Conservation (phyloP, 92 coral and sea anemone genomes). For the Micromussa lordhowensis region DNA sequence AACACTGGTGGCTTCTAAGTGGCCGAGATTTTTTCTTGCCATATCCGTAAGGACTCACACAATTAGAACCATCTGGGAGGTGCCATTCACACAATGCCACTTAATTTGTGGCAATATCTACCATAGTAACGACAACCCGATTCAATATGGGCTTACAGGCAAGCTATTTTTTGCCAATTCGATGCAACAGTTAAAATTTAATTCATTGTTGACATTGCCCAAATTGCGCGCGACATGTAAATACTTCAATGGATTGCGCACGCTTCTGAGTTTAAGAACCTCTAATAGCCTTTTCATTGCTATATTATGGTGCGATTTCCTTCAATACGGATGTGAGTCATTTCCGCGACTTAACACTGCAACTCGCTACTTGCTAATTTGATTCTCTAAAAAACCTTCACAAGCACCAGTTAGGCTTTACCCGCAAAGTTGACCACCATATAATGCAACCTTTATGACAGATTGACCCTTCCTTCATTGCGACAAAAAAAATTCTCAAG, state of each 20-base stretch:
- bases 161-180: constrained; percentile 6
- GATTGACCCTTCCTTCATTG: not conserved
- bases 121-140: constrained; percentile 17
- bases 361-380: constrained; percentile 13
- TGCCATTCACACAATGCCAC: constrained; percentile 49
- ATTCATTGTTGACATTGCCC: constrained; percentile 31
- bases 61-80: constrained; percentile 60
- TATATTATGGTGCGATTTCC: constrained; percentile 8
- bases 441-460: constrained; percentile 3
- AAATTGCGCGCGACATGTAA: not conserved
- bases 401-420: constrained; percentile 5
- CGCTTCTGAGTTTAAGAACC: not conserved
- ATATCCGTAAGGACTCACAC: constrained; percentile 35
- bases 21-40: constrained; percentile 46
- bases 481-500: not conserved
- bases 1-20: constrained; percentile 41
- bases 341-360: constrained; percentile 34
- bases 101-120: constrained; percentile 45
- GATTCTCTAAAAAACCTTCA: not conserved
- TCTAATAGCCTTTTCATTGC: not conserved
- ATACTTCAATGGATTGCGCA: not conserved
- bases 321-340: constrained; percentile 27
- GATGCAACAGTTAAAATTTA: constrained; percentile 26
- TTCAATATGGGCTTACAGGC: constrained; percentile 36
- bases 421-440: constrained; percentile 39